Conservation (phyloP, 2,888 invertebrate genomes). For the Rotaria macrura region DNA sequence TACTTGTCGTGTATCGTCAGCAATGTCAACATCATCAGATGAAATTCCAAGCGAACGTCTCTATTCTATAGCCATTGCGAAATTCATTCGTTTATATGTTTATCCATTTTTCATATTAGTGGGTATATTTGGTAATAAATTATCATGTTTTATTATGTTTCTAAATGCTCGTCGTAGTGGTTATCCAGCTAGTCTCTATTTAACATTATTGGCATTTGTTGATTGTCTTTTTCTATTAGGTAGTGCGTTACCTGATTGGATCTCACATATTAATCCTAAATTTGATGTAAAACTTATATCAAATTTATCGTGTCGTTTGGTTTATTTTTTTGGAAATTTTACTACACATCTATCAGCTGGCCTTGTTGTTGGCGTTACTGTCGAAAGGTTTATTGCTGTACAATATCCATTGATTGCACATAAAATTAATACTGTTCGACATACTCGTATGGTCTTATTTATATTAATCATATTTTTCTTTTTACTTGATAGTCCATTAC, state of each 20-base stretch:
- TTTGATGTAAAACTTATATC: not conserved
- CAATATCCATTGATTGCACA: slow-evolving; percentile 19
- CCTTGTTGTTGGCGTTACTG: not conserved
- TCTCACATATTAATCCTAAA: not conserved
- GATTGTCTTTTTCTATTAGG: not conserved
- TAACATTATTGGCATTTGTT: not conserved
- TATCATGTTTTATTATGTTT: slow-evolving; percentile 12
- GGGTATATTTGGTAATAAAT: not conserved
- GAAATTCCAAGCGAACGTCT: not conserved
- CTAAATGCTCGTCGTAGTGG: not conserved
- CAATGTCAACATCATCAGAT: not conserved
- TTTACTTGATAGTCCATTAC: not conserved
- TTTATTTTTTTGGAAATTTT: not conserved
- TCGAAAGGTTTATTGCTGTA: slow-evolving; percentile 3
- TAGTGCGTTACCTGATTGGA: not conserved
- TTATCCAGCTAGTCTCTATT: slow-evolving; percentile 1
- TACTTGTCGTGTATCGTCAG: not conserved
- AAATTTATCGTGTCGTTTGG: not conserved
- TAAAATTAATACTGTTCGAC: not conserved
- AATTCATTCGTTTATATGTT: not conserved
- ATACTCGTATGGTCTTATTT: not conserved
- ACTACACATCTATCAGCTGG: slow-evolving; percentile 5
- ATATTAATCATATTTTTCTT: not conserved
- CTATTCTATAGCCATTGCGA: not conserved
- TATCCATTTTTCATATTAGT: not conserved